Evolutionary conservation across 2,797 vertebrate species (phyloP).

Genomic region (Coccyzus lansbergi): DNA sequence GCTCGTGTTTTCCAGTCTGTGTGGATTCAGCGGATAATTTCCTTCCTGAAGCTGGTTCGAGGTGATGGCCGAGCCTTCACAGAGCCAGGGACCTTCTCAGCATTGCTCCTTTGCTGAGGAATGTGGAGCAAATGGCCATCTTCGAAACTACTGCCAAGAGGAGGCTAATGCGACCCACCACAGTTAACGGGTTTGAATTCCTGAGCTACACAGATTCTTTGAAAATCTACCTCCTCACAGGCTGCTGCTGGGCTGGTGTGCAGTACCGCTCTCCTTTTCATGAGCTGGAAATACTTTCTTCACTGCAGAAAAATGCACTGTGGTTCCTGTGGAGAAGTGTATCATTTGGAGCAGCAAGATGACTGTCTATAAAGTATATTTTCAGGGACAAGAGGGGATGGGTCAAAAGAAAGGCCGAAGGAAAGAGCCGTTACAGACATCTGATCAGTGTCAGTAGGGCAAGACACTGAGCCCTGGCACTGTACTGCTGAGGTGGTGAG

Average conservation of each 20-base stretch:
- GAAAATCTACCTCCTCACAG: background rate
- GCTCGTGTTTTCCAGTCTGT: background rate
- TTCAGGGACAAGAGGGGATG: background rate
- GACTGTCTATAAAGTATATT: background rate
- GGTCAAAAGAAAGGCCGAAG: background rate
- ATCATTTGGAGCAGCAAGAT: background rate
- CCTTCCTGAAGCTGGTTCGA: background rate
- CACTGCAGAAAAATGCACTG: slow-evolving; percentile 20
- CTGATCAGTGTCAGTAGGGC: background rate
- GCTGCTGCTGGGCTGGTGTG: background rate
- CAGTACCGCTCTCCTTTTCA: background rate
- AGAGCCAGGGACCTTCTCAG: background rate
- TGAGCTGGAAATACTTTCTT: slow-evolving; percentile 12
- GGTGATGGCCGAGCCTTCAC: background rate
- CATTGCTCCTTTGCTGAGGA: background rate
- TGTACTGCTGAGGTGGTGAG: background rate
- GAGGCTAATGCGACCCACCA: background rate
- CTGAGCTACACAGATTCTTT: background rate
- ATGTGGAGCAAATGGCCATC: background rate
- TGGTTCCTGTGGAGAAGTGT: background rate
- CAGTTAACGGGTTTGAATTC: background rate
- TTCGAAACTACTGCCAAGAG: background rate
- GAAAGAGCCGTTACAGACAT: background rate
- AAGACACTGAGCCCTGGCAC: background rate
- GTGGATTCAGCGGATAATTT: background rate